These are phyloP conservation scores for Fulica atra DNA, from an alignment of 2,113 vertebrate species.

Conservation along the genomic window DNA sequence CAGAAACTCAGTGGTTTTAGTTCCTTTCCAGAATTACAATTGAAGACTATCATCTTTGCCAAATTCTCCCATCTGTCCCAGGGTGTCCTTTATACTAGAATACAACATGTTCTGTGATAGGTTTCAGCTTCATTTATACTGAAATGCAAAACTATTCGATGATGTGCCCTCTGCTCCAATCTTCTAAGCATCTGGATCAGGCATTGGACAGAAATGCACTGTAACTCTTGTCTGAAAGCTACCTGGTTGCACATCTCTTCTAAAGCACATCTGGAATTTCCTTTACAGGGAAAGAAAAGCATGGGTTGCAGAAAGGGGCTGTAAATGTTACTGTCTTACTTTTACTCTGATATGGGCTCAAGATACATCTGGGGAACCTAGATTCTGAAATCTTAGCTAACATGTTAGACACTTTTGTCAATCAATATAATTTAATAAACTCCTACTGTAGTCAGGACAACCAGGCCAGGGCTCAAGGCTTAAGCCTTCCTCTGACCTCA, in stretches of 20 bases:
- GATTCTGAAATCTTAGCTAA: background rate
- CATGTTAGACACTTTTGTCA: background rate
- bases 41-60: background rate
- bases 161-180: background rate
- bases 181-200: background rate
- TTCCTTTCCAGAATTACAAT: background rate
- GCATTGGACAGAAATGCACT: background rate
- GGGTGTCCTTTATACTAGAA: too few species aligned
- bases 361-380: background rate
- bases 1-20: background rate
- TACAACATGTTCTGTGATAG: background rate
- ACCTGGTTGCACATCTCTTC: background rate
- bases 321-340: background rate
- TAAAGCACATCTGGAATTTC: background rate
- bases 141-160: background rate
- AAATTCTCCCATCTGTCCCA: background rate
- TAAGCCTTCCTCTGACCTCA: background rate
- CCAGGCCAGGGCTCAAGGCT: background rate
- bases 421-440: background rate
- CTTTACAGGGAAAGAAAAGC: background rate
- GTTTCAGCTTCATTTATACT: background rate
- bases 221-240: background rate
- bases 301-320: background rate
- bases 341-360: background rate
- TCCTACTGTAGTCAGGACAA: rapidly evolving